Evolutionary conservation across 1,140 invertebrate genomes (phyloP), one percentile per base, ranked within the genome.

Genomic region (Psilanteris sp.): DNA sequence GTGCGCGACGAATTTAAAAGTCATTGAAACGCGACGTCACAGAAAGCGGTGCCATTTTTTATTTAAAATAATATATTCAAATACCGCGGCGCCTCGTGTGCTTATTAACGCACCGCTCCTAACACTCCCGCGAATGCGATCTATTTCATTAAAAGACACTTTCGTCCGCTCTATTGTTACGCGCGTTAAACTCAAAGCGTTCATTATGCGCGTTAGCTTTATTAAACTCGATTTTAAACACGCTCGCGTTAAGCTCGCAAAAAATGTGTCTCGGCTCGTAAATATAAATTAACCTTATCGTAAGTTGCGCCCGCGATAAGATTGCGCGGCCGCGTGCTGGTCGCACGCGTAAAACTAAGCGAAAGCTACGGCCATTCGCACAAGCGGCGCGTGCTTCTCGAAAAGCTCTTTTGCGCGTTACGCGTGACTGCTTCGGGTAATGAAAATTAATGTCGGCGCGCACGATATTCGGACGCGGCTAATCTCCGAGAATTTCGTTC

Each of bases 381-480:
- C 3, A 20, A 26, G 54, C 15, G 32, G 16, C 55, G 68, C 59
- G 39, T 36, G 46, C 66, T 72, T 52, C 16, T 26, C 41, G 24
- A 9, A 50, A 72, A 64, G 52, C 61, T 57, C 44, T 74, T 52
- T 61, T 39, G 61, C 71, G 54, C 64, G 57, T 29, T 61, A 67
- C 46, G 46, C 39, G 71, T 27, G 44, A 74, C 71, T 48, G 26
- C 29, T 48, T 54, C 55, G 34, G 61, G 16, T 74, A 74, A 74
- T 74, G 71, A 74, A 61, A 74, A 74, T 74, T 67, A 74, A 74
- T 74, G 71, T 48, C 29, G 52, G 15, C 52, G 61, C 54, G 52
- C 46, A 31, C 14, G 36, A 31, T 59, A 61, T 62, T 74, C 37
- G 37, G 61, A 66, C 59, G 48, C 66, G 24, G 44, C 50, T 73